Percentiles rank a stretch among this genome's conserved stretches.
Evolutionary conservation across 1,140 invertebrate species (phyloP).

Genomic region (Pogonomyrmex californicus): DNA sequence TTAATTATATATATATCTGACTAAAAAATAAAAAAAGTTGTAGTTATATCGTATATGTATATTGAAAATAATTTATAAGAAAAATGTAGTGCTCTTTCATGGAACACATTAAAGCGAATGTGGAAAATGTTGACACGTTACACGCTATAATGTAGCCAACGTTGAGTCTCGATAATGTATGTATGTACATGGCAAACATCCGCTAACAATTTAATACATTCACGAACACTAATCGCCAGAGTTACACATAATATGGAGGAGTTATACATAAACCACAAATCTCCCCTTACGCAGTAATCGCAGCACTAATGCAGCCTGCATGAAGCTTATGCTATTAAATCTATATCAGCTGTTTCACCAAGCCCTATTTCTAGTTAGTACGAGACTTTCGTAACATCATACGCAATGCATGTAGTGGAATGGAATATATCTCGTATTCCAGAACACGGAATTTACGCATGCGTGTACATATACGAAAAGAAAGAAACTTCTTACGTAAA

Average conservation of each 20-base stretch:
- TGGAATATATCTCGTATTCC: not conserved
- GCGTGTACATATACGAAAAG: not conserved
- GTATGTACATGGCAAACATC: constrained; percentile 33
- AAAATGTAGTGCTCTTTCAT: not conserved
- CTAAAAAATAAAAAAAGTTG: not conserved
- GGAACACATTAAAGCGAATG: not conserved
- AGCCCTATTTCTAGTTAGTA: constrained; percentile 52
- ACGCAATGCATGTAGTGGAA: constrained; percentile 2
- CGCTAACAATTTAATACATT: constrained; percentile 53
- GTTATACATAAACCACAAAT: constrained; percentile 60
- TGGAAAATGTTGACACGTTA: not conserved
- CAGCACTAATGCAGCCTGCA: constrained; percentile 43
- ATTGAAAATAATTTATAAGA: not conserved
- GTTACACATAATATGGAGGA: constrained; percentile 45
- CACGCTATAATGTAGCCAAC: not conserved
- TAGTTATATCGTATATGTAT: not conserved
- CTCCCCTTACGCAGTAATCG: constrained; percentile 54
- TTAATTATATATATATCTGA: not conserved
- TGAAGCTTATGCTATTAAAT: constrained; percentile 62
- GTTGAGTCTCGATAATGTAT: constrained; percentile 15
- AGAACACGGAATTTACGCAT: not conserved
- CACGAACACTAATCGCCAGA: constrained; percentile 44
- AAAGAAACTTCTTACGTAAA: not conserved
- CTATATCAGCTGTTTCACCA: constrained; percentile 55
- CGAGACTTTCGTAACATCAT: constrained; percentile 20